Percentiles rank a stretch among this genome's conserved stretches.
These are phyloP conservation scores for Ictidomys tridecemlineatus DNA, from an alignment of 2,113 vertebrate species.

Conservation along the genomic window DNA sequence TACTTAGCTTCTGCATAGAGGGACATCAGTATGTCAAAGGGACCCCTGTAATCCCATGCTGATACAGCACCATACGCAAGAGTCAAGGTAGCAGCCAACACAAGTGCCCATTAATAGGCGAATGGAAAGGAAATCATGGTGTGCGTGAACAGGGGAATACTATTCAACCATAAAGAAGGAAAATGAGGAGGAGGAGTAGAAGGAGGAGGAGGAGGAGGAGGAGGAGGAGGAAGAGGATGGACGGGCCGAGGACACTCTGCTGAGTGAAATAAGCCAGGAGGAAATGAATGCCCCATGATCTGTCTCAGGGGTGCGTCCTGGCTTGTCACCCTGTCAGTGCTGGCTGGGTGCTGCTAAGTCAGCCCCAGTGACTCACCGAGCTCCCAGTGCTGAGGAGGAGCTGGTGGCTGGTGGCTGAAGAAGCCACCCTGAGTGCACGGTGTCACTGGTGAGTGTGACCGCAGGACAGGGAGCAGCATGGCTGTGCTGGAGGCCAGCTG, in stretches of 20 bases:
- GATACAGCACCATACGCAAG: neutral
- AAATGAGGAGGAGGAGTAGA: too few relatives aligned
- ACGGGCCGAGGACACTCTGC: neutral
- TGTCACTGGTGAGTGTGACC: neutral
- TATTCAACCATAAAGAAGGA: neutral
- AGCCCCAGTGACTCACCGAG: accelerated
- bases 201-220: too few relatives aligned
- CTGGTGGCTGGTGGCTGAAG: accelerated
- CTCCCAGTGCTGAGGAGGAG: accelerated
- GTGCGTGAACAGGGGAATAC: neutral
- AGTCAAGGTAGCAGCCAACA: neutral
- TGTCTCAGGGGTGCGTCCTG: accelerated
- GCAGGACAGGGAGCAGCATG: neutral
- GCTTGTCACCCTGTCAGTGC: too few relatives aligned
- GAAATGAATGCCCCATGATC: neutral
- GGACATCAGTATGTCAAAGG: neutral
- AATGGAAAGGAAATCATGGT: neutral
- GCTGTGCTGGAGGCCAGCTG: neutral
- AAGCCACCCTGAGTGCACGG: neutral
- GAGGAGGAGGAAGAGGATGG: too few relatives aligned
- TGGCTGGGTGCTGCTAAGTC: neutral
- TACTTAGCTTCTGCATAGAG: neutral
- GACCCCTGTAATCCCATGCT: too few relatives aligned
- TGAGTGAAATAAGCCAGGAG: neutral
- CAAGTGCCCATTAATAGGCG: neutral